Evolutionary conservation across 2,888 invertebrate species (phyloP).

Genomic region (Beris morrisii): DNA sequence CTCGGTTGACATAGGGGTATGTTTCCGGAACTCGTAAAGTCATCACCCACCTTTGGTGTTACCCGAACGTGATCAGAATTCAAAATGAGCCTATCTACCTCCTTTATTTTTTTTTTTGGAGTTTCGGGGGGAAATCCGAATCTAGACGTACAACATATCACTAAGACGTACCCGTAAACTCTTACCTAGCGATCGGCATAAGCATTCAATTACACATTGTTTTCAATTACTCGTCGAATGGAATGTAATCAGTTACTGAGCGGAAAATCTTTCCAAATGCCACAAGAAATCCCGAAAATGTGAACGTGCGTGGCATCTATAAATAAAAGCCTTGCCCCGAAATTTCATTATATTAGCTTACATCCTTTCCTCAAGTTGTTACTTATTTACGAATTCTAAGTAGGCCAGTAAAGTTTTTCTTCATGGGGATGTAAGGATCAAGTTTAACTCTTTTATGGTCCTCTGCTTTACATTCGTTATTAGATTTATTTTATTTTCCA

Average conservation of each 20-base stretch:
- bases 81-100: not conserved
- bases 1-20: no score
- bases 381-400: not conserved
- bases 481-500: no score
- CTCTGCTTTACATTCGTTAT: no score
- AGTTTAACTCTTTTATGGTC: no score
- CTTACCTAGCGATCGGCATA: slow-evolving; percentile 23
- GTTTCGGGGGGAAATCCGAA: not conserved
- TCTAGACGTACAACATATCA: not conserved
- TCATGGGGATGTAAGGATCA: no score
- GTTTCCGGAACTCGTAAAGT: not conserved
- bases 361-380: slow-evolving; percentile 8
- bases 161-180: not conserved
- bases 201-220: slow-evolving; percentile 39
- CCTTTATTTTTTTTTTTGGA: no score
- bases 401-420: slow-evolving; percentile 2
- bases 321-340: not conserved
- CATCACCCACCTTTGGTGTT: not conserved
- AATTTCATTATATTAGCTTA: not conserved
- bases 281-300: slow-evolving; percentile 26
- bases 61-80: slow-evolving; percentile 6
- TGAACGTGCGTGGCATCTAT: slow-evolving; percentile 31
- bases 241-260: slow-evolving; percentile 37
- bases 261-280: slow-evolving; percentile 30
- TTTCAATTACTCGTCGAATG: slow-evolving; percentile 36